These are phyloP conservation scores for Amazona guildingii DNA, from an alignment of 2,113 vertebrate species.

Conservation along the genomic window DNA sequence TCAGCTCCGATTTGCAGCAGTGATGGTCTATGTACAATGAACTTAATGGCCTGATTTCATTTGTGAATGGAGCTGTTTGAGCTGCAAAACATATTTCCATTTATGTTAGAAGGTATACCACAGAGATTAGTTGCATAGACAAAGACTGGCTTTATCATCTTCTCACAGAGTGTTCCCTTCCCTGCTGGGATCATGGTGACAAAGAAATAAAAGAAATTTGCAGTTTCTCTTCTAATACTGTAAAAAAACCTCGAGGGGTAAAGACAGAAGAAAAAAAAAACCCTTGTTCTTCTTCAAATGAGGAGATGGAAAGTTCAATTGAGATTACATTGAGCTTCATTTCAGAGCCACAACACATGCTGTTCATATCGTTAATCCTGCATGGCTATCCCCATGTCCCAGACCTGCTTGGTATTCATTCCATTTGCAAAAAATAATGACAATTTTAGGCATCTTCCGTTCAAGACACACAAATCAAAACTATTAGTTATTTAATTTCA, in stretches of 20 bases:
- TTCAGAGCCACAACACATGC: neutral
- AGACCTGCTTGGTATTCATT: neutral
- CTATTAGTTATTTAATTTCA: neutral
- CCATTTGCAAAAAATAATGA: neutral
- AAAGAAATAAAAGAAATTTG: neutral
- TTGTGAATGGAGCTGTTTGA: neutral
- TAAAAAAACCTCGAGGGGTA: neutral
- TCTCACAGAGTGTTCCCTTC: neutral
- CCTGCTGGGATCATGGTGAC: neutral
- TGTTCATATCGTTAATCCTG: neutral
- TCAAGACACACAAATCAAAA: neutral
- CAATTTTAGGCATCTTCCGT: neutral
- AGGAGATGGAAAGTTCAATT: neutral
- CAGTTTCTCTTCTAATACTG: neutral
- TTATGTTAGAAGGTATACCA: neutral
- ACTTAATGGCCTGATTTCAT: neutral
- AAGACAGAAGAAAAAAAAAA: neutral
- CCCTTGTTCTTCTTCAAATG: neutral
- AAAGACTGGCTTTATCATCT: neutral
- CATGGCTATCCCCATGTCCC: neutral
- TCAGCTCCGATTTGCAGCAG: rapidly evolving
- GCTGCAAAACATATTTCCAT: neutral
- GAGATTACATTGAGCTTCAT: neutral
- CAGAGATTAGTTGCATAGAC: neutral
- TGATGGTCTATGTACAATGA: neutral